Evolutionary conservation across 2,888 invertebrate genomes (phyloP), one percentile per base, ranked within the genome.

Genomic region (Leptarthrus brevirostris): DNA sequence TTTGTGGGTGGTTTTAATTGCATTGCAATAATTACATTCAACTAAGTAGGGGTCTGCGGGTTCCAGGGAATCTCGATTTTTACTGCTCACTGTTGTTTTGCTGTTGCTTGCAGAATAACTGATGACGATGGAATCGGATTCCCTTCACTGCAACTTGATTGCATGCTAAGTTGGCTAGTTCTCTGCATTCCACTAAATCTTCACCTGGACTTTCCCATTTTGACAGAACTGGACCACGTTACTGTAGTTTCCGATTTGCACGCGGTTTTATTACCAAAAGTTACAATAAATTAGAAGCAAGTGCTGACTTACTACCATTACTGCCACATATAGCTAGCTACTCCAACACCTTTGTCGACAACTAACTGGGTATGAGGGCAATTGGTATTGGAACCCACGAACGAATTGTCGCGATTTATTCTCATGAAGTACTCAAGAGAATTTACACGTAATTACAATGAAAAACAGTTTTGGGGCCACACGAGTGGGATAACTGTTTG

Each of bases 381-480:
- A 24, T 34, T 58, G 20, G 24, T 12, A 24, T 54, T 3, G n/a
- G 16, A 3, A 12, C 47, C n/a, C 47, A 14, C 12, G 47, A 20
- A 18, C 24, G 16, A 34, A 58, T 58, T 40, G 20, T 20, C 22
- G 12, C 40, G 4, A 30, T 30, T 8, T 30, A 8, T 30, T 30
- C 30, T 30, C 36, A 61, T 61, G 61, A 8, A 20, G 12, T 36
- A 40, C 40, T 20, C 18, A 1, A 34, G 22, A 14, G 3, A 36
- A 61, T 61, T 61, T 61, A 18, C 61, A 61, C 61, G 40, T 61
- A 40, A 61, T 61, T 36, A 61, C 30, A 61, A 22, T 40, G 34
- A 61, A 12, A 22, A 36, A 20, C 22, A 40, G 18, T 40, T 61
- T 20, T 47, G 47, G 47, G 47, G 47, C n/a, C n/a, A 47, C 30